Evolutionary conservation across 2,888 invertebrate genomes (phyloP).

Genomic region (Clunio marinus): DNA sequence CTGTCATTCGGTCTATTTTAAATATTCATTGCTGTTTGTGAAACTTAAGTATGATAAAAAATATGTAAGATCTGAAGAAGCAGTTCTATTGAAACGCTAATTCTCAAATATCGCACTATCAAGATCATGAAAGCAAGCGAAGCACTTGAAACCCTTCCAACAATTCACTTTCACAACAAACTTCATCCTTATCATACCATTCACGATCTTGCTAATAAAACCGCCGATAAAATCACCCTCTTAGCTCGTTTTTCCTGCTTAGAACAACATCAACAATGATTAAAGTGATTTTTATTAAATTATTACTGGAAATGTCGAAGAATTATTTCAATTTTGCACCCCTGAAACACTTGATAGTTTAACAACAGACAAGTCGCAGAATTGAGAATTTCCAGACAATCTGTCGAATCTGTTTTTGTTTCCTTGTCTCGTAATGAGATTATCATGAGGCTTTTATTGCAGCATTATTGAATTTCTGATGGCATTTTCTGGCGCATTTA

Average conservation of each 20-base stretch:
- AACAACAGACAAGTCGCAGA: too few species aligned
- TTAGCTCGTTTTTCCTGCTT: not conserved
- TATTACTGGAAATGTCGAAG: not conserved
- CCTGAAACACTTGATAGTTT: conserved; percentile 10
- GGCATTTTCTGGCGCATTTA: not conserved
- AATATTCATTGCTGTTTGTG: too few species aligned
- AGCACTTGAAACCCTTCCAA: too few species aligned
- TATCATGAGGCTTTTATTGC: conserved; percentile 17
- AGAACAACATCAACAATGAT: conserved; percentile 17
- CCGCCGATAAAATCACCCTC: not conserved
- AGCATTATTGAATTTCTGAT: not conserved
- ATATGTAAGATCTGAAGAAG: too few species aligned
- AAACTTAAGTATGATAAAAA: too few species aligned
- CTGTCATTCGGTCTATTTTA: too few species aligned
- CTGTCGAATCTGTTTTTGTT: too few species aligned
- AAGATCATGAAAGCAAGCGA: too few species aligned
- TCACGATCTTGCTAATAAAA: not conserved
- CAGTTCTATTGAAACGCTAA: too few species aligned
- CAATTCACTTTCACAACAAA: too few species aligned
- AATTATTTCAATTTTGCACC: not conserved
- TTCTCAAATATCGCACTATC: too few species aligned
- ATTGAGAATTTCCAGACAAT: not conserved
- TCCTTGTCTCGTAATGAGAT: conserved; percentile 15
- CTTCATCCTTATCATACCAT: too few species aligned
- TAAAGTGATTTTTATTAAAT: conserved; percentile 23